phyloP scores from a whole-genome alignment of 2,797 vertebrate species.

The Hafferia zeledoni region DNA sequence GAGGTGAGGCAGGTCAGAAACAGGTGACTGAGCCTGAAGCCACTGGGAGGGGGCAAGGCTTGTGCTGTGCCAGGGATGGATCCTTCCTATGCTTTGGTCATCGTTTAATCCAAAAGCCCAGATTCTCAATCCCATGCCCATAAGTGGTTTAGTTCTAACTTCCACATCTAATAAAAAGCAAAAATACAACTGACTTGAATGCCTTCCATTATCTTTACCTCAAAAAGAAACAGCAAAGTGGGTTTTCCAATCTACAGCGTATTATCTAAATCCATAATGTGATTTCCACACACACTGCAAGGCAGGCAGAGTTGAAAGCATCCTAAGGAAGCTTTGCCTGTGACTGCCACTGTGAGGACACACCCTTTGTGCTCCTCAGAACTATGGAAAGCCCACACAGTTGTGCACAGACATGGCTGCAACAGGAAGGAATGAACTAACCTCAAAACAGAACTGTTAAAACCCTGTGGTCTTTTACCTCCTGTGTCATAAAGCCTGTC shows the following conservation, averaged over 20 bases:
- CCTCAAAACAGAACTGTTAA: not conserved
- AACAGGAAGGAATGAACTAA: not conserved
- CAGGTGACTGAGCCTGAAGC: not conserved
- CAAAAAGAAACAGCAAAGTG: not conserved
- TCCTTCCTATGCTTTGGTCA: not conserved
- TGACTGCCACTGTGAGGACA: not conserved
- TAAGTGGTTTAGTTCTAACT: not conserved
- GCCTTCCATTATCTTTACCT: not conserved
- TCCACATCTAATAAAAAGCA: not conserved
- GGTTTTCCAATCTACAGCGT: not conserved
- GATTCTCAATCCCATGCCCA: not conserved
- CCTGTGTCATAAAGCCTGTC: not conserved
- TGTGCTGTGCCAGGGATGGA: not conserved
- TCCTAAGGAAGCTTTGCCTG: not conserved
- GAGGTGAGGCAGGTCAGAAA: not conserved
- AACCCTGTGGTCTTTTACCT: not conserved
- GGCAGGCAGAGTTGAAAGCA: not conserved
- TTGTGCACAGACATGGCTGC: not conserved
- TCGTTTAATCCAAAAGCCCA: not conserved
- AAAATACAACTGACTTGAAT: not conserved
- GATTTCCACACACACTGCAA: not conserved
- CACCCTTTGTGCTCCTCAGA: not conserved
- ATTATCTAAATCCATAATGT: not conserved
- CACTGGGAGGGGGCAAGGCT: not conserved
- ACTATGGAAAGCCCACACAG: rapidly evolving